Base-by-base conservation (phyloP, 2,113 vertebrate genomes). In the Vicugna pacos region DNA sequence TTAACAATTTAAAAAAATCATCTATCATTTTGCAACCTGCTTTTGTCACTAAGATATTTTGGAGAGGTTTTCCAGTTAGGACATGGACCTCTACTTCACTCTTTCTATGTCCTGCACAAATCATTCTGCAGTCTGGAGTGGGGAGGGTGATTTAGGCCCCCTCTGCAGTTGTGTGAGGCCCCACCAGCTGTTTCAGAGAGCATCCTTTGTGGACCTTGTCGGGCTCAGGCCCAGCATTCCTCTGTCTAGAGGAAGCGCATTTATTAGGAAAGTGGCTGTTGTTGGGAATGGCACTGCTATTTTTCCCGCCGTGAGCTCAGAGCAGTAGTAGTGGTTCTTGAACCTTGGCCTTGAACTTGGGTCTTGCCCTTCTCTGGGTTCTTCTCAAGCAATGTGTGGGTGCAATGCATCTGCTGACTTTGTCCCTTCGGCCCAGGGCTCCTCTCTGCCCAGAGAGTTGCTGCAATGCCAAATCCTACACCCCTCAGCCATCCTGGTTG, bases 311-410 rank as follows among this genome's bases (percentile, higher is more conserved):
- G 0, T 38, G 52, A 30, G 38, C 79, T n/a, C 32, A 13, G 64
- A 73, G 50, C 13, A 32, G 52, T 64, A 79, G 72, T 76, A 11
- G 2, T 12, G 48, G 72, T 75, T 60, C 28, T 62, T 42, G 38
- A 42, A 32, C 79, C 13, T 92, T 87, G 35, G 35, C 56, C 38
- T 94, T 93, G 83, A 58, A 56, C 80, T 64, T 24, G 24, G 35
- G 22, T 35, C 48, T 64, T 26, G 62, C n/a, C 9, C 28, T 50
- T 64, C 54, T 9, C 58, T 46, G 32, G 20, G 16, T 50, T 88
- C 92, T 93, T 69, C 14, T 26, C 3, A 8, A 77, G 67, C 28
- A 48, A 50, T 26, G 2, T 0, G 10, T 11, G 38, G 60, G 50
- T 80, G 19, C 22, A 32, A 35, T 15, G 56, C 42, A 54, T 48